These are phyloP conservation scores for Lochmaea crataegi DNA, from an alignment of 2,888 invertebrate species.

Conservation along the genomic window DNA sequence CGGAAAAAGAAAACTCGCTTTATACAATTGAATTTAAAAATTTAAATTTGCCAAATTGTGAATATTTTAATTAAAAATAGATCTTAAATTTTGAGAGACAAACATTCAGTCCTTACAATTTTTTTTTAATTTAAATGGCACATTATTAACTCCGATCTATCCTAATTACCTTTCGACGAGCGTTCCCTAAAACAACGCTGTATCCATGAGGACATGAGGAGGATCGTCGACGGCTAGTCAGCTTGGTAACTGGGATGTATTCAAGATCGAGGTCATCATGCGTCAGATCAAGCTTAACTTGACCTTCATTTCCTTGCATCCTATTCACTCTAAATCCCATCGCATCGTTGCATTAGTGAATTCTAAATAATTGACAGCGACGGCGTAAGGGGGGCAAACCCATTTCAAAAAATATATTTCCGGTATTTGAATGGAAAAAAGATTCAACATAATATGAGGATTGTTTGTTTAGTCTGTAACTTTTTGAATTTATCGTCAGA, in stretches of 20 bases:
- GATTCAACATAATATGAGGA: too few species aligned
- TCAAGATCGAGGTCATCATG: conserved; percentile 58
- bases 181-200: conserved; percentile 4
- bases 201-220: conserved; percentile 14
- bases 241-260: conserved; percentile 58
- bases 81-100: too few species aligned
- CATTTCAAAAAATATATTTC: too few species aligned
- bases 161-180: not conserved
- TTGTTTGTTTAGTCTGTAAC: too few species aligned
- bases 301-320: conserved; percentile 42
- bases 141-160: not conserved
- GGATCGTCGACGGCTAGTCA: conserved; percentile 32
- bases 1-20: too few species aligned
- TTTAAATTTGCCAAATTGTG: too few species aligned
- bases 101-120: too few species aligned
- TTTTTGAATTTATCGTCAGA: too few species aligned
- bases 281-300: conserved; percentile 44
- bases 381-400: not conserved
- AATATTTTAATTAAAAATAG: too few species aligned
- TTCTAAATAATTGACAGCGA: conserved; percentile 7
- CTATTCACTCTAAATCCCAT: conserved; percentile 20
- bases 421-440: too few species aligned
- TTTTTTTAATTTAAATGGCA: too few species aligned
- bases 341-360: conserved; percentile 32
- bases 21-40: too few species aligned